Conservation (phyloP, 2,113 vertebrate species). For the Mystacornis crossleyi region DNA sequence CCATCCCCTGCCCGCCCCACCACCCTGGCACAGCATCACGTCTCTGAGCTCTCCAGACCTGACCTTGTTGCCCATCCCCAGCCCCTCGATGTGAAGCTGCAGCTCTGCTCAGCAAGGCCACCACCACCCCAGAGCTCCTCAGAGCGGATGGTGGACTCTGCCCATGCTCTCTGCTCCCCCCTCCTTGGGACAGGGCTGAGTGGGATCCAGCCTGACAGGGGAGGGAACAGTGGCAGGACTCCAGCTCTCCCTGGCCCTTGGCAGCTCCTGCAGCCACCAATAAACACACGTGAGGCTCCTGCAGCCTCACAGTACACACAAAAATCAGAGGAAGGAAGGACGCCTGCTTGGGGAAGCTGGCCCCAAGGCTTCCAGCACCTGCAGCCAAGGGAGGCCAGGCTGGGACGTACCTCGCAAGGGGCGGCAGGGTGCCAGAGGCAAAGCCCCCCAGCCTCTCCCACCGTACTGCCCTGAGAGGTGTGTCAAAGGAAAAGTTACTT, state of each 20-base stretch:
- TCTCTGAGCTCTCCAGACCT: not conserved
- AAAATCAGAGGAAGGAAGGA: not conserved
- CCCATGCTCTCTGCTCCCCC: not conserved
- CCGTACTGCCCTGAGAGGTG: not conserved
- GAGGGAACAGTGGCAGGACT: not conserved
- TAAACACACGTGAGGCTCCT: not conserved
- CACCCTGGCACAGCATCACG: fast-evolving
- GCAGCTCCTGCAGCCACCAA: not conserved
- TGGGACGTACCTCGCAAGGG: fast-evolving
- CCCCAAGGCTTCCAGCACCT: not conserved
- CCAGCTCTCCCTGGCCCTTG: not conserved
- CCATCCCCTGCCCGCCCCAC: not conserved
- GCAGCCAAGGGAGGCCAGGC: not conserved
- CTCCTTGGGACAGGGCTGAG: not conserved
- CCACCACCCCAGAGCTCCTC: fast-evolving
- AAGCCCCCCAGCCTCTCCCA: not conserved
- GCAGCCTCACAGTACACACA: not conserved
- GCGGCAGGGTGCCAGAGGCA: not conserved
- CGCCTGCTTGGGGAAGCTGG: not conserved
- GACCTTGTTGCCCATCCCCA: too few species aligned
- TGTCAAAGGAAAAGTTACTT: not conserved
- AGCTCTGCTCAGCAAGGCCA: not conserved
- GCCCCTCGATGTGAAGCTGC: not conserved
- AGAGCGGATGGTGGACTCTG: fast-evolving
- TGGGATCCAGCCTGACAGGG: not conserved